phyloP scores from a whole-genome alignment of 2,113 vertebrate genomes.

The Scomber japonicus region DNA sequence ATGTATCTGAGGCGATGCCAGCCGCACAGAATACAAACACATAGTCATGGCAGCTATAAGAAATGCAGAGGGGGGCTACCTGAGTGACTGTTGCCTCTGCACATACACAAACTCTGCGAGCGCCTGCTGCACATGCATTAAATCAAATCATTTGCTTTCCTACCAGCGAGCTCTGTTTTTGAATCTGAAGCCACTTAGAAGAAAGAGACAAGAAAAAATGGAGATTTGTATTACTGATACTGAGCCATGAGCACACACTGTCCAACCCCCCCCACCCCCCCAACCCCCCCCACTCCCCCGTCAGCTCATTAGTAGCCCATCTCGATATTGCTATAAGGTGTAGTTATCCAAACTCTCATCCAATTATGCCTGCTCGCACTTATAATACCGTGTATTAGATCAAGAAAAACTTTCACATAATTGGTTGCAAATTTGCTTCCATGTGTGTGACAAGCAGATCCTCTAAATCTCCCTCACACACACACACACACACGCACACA shows the following conservation, averaged over 20 bases:
- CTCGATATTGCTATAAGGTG: constrained; percentile 63
- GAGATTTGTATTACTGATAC: constrained; percentile 68
- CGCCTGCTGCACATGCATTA: constrained; percentile 58
- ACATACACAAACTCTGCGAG: constrained; percentile 29
- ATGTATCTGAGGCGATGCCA: constrained; percentile 65
- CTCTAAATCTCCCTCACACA: not conserved
- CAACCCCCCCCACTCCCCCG: constrained; percentile 46
- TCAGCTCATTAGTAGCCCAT: constrained; percentile 77
- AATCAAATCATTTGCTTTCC: constrained; percentile 69
- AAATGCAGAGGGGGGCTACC: constrained; percentile 41
- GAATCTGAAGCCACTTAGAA: constrained; percentile 61
- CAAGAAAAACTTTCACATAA: constrained; percentile 56
- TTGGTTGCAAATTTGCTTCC: constrained; percentile 33
- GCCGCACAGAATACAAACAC: constrained; percentile 48
- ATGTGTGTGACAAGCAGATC: not conserved
- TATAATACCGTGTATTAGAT: constrained; percentile 58
- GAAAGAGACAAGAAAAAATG: constrained; percentile 51
- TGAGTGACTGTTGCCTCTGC: constrained; percentile 36
- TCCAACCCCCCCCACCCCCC: constrained; percentile 31
- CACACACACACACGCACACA: not conserved
- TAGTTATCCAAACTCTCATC: constrained; percentile 60
- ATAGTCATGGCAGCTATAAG: constrained; percentile 25
- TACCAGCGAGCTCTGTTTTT: constrained; percentile 47
- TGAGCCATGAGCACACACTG: constrained; percentile 22
- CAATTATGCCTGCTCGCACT: constrained; percentile 63